Evolutionary conservation across 2,113 vertebrate genomes (phyloP).

Genomic region (Physeter macrocephalus): DNA sequence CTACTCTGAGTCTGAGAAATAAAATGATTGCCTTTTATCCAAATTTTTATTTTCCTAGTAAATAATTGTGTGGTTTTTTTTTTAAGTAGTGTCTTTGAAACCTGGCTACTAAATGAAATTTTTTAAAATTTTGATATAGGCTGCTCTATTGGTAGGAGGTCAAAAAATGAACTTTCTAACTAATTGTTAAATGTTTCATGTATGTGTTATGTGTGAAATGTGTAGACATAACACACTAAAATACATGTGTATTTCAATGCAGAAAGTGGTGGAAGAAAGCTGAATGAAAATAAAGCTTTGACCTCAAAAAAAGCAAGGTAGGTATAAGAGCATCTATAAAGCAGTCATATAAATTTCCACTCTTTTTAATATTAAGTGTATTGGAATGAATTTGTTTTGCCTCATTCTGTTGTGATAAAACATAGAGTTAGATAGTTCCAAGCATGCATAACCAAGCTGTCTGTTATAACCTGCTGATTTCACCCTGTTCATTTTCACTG

Average conservation of each 20-base stretch:
- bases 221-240: not conserved
- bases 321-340: conserved; percentile 32
- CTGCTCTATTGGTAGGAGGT: not conserved
- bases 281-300: conserved; percentile 96
- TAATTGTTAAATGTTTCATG: not conserved
- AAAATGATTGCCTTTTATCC: not conserved
- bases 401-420: not conserved
- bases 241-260: conserved; percentile 55
- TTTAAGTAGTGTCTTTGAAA: not conserved
- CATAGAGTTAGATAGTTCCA: not conserved
- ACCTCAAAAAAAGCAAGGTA: conserved; percentile 97
- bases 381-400: not conserved
- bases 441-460: not conserved
- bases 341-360: not conserved
- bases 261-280: conserved; percentile 96
- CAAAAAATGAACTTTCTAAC: not conserved
- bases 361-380: not conserved
- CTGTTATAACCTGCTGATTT: not conserved
- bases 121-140: not conserved
- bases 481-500: not conserved
- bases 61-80: not conserved
- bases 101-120: not conserved
- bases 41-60: not conserved
- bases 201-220: not conserved
- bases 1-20: not conserved